These are phyloP conservation scores for Poecilia gillii DNA, from an alignment of 2,797 vertebrate genomes.

Conservation along the genomic window DNA sequence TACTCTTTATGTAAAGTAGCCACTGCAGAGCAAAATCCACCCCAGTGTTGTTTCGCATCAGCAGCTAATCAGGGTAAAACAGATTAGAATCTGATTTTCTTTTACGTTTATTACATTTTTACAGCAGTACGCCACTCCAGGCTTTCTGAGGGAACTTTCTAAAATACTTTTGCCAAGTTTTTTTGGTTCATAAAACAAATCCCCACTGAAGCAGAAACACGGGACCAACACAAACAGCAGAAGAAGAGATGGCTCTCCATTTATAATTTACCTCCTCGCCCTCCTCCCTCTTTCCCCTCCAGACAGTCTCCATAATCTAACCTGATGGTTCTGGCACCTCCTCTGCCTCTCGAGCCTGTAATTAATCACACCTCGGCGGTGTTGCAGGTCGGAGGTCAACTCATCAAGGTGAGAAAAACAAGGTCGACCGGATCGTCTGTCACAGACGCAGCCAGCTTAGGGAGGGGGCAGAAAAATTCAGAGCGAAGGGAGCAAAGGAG, in stretches of 20 bases:
- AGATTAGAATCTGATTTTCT: not conserved
- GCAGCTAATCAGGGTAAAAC: not conserved
- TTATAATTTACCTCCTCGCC: not conserved
- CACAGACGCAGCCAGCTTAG: not conserved
- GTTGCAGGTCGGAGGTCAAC: constrained; percentile 34
- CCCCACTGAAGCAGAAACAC: not conserved
- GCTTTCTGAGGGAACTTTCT: not conserved
- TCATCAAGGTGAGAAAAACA: constrained; percentile 48
- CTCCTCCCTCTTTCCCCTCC: not conserved
- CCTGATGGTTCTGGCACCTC: constrained; percentile 43
- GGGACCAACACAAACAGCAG: not conserved
- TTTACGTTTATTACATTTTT: not conserved
- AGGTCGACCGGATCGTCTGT: not conserved
- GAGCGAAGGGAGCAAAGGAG: not conserved
- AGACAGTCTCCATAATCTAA: constrained; percentile 34
- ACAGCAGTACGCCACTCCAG: not conserved
- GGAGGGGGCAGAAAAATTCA: not conserved
- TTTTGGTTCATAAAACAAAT: not conserved
- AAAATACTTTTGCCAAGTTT: not conserved
- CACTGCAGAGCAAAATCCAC: not conserved
- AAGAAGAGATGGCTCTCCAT: not conserved
- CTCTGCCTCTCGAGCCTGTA: constrained; percentile 38
- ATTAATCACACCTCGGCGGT: constrained; percentile 41
- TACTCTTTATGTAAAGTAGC: not conserved
- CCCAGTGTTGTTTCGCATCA: not conserved